phyloP scores from a whole-genome alignment of 2,888 invertebrate genomes.

The Tupiocoris notatus region DNA sequence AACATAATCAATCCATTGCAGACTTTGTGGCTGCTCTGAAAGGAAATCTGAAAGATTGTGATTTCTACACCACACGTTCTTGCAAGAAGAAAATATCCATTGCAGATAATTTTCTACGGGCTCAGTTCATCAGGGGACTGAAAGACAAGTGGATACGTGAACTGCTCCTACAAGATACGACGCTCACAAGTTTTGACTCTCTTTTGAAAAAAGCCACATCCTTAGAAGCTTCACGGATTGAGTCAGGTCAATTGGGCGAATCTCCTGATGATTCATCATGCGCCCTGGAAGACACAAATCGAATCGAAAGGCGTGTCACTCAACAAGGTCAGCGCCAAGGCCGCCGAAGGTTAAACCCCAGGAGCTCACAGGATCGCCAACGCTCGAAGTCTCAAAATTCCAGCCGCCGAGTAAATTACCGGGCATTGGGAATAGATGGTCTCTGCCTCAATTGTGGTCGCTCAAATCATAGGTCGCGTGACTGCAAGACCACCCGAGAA shows the following conservation, averaged over 20 bases:
- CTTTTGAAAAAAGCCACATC: conserved; percentile 9
- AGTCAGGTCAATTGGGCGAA: neutral
- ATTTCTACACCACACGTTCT: conserved; percentile 14
- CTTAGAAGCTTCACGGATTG: conserved; percentile 20
- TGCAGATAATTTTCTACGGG: conserved; percentile 25
- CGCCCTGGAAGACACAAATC: conserved; percentile 6
- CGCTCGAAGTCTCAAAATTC: conserved; percentile 4
- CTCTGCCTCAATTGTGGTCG: conserved; percentile 33
- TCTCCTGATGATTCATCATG: neutral
- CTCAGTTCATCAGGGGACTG: conserved; percentile 31
- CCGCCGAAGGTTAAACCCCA: neutral
- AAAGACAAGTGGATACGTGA: conserved; percentile 32
- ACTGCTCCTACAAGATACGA: neutral
- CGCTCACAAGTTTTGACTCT: conserved; percentile 4
- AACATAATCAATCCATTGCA: conserved; percentile 37
- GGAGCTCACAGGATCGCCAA: neutral
- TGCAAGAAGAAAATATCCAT: conserved; percentile 16
- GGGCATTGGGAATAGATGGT: conserved; percentile 25
- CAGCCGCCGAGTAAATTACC: conserved; percentile 18
- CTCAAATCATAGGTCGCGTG: conserved; percentile 33
- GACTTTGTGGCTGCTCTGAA: conserved; percentile 39
- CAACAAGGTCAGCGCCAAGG: neutral
- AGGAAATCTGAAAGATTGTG: conserved; percentile 22
- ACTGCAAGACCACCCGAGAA: conserved; percentile 9
- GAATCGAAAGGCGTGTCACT: neutral